A percentile compares a stretch with the other conserved stretches of the same genome.
phyloP scores from a whole-genome alignment of 2,888 invertebrate species.

The Loripinus fragilis region DNA sequence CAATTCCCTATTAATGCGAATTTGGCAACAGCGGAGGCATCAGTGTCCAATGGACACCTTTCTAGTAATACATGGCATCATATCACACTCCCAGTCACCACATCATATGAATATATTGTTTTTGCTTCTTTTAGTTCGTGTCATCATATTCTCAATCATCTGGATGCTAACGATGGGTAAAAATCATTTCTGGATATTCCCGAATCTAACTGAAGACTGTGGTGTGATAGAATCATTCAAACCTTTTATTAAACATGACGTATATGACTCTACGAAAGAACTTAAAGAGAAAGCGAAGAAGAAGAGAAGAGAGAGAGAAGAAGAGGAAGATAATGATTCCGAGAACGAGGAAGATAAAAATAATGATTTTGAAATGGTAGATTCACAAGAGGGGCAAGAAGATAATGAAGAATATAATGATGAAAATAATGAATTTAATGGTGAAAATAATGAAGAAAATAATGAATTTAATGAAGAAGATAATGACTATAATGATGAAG shows the following conservation, averaged over 20 bases:
- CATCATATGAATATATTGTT: slow-evolving; percentile 11
- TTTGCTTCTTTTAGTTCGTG: slow-evolving; percentile 86
- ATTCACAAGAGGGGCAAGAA: slow-evolving; percentile 54
- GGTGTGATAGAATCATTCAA: slow-evolving; percentile 99
- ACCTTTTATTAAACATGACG: slow-evolving; percentile 90
- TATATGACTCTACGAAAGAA: slow-evolving; percentile 44
- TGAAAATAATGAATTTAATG: slow-evolving; percentile 20
- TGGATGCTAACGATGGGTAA: slow-evolving; percentile 94
- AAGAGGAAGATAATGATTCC: slow-evolving; percentile 39
- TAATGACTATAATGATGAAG: slow-evolving; percentile 31
- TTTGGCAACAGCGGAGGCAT: no score
- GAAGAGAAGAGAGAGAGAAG: slow-evolving; percentile 60
- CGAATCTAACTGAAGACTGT: slow-evolving; percentile 99
- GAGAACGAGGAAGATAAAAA: slow-evolving; percentile 58
- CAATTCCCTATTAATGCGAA: no score
- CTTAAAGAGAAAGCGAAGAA: slow-evolving; percentile 61
- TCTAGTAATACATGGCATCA: no score
- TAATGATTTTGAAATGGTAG: slow-evolving; percentile 49
- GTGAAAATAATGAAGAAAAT: slow-evolving; percentile 20
- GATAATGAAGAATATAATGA: slow-evolving; percentile 47
- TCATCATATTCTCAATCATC: slow-evolving; percentile 95
- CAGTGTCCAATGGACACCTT: no score
- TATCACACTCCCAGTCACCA: no score
- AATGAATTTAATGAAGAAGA: slow-evolving; percentile 39
- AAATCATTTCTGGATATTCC: slow-evolving; percentile 98